Base-by-base conservation (phyloP, 2,888 invertebrate genomes). In the Tanytarsus gracilentus region DNA sequence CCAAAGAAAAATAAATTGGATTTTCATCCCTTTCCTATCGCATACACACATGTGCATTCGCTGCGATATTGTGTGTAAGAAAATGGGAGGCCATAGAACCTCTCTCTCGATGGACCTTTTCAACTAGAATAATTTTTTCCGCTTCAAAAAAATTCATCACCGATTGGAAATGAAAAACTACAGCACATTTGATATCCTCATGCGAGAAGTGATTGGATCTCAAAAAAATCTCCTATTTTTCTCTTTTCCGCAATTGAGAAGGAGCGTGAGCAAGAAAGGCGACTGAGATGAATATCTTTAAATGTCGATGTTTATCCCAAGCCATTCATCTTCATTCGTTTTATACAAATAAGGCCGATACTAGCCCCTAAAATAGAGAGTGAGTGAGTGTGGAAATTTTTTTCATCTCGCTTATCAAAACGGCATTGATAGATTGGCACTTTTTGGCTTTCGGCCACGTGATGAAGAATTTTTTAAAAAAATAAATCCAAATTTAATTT, bases 271-370 rank as follows among this genome's bases (percentile, higher is more conserved):
- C 14, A 36, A 23, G 44, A 44, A 44, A 18, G 33, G 33, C 18
- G 27, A 53, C 23, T 39, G 39, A 56, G 55, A 56, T 56, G 55
- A 56, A 56, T 56, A 56, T 56, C 55, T 56, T 56, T 56, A 56
- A 56, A 40, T 58, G 58, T 48, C 58, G 58, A 58, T 58, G 48
- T 58, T 58, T 58, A 58, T 58, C 48, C 58, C 58, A 29, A 44
- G 27, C 58, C 27, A 58, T 58, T 58, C 58, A 58, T 58, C 58
- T 58, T 58, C 58, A 58, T 58, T 58, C 58, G 40, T 58, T 58
- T 58, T 48, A 48, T 44, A 44, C 44, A 44, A 44, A 44, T 44
- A 44, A n/a, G n/a, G n/a, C n/a, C n/a, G n/a, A n/a, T n/a, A n/a
- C n/a, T n/a, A n/a, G n/a, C n/a, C n/a, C n/a, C n/a, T n/a, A n/a